Conservation (phyloP, 2,888 invertebrate species). For the Hyles lineata region DNA sequence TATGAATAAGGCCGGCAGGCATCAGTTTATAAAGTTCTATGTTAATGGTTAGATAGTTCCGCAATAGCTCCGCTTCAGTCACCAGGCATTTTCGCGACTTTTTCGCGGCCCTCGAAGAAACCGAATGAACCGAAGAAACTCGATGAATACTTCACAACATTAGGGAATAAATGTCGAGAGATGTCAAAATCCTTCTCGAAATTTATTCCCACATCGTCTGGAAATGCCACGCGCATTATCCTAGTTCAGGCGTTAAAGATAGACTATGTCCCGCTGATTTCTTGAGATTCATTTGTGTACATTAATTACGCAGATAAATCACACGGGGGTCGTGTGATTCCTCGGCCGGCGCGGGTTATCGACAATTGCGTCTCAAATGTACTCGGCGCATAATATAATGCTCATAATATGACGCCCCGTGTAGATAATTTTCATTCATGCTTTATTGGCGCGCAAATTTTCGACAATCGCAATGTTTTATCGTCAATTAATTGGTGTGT, state of each 20-base stretch:
- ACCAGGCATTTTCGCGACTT: background rate
- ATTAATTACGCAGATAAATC: slow-evolving; percentile 73
- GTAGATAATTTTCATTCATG: slow-evolving; percentile 26
- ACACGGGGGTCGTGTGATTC: slow-evolving; percentile 62
- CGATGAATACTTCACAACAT: no score
- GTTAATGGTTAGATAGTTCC: background rate
- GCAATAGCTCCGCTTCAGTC: background rate
- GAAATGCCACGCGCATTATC: no score
- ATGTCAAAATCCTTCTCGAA: no score
- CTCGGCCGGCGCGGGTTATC: slow-evolving; percentile 65
- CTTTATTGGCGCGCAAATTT: background rate
- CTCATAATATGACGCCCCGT: background rate
- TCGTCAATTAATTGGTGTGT: background rate
- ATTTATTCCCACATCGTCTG: no score
- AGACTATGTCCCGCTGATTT: background rate
- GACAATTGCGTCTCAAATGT: slow-evolving; percentile 56
- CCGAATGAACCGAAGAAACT: no score
- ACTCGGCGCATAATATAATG: slow-evolving; percentile 30
- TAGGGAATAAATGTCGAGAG: no score
- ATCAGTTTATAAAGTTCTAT: no score
- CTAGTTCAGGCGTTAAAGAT: no score
- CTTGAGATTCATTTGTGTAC: slow-evolving; percentile 34
- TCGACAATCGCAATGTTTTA: background rate
- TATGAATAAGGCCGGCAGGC: no score
- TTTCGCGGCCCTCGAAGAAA: no score